A percentile compares a stretch with the other conserved stretches of the same genome.
Conservation (phyloP, 2,888 invertebrate species). For the Rotaria macrura region DNA sequence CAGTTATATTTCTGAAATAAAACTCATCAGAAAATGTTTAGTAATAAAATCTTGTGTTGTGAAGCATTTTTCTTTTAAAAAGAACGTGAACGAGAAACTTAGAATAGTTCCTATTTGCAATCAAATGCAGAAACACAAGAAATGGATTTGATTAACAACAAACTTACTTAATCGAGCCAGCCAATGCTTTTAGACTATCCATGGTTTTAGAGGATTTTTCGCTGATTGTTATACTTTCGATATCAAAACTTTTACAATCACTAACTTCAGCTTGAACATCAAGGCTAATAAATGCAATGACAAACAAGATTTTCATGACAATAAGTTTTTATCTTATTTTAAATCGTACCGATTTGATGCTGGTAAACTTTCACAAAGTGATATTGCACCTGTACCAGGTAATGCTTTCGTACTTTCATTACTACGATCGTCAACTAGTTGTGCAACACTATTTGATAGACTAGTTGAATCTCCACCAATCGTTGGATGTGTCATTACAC, state of each 20-base stretch:
- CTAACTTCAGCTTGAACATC: conserved; percentile 12
- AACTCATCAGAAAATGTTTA: no score
- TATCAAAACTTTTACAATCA: conserved; percentile 14
- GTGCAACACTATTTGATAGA: conserved; percentile 4
- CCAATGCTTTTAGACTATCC: conserved; percentile 17
- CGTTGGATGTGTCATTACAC: conserved; percentile 16
- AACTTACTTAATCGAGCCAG: conserved; percentile 11
- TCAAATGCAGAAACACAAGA: no score
- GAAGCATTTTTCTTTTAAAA: no score
- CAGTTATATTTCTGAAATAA: no score
- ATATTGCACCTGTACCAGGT: not conserved
- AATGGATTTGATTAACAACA: not conserved
- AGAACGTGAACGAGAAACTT: no score
- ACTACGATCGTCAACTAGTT: conserved; percentile 15
- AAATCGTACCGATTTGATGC: not conserved
- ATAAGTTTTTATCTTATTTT: not conserved
- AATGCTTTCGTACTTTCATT: conserved; percentile 19
- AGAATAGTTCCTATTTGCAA: no score
- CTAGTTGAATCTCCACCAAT: conserved; percentile 2
- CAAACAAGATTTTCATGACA: not conserved
- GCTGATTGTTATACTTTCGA: conserved; percentile 19
- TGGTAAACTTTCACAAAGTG: conserved; percentile 14
- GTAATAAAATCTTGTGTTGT: no score
- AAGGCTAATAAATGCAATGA: not conserved
- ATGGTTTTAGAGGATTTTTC: conserved; percentile 15